Evolutionary conservation across 2,113 vertebrate genomes (phyloP).

Genomic region (Vulpes lagopus): DNA sequence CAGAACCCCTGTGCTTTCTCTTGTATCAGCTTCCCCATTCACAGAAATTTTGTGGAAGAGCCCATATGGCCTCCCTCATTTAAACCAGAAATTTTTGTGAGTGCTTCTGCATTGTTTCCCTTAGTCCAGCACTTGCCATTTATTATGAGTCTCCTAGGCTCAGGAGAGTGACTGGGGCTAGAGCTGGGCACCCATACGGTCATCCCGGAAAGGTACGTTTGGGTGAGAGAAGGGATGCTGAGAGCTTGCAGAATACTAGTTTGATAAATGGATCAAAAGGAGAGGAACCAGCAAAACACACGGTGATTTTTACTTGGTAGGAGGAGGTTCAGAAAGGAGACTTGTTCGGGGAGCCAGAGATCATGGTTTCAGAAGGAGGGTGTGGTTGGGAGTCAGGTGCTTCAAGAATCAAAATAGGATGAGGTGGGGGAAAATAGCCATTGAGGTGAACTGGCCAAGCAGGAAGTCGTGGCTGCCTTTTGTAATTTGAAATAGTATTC

Average conservation of each 20-base stretch:
- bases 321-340: background rate
- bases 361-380: background rate
- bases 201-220: background rate
- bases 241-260: background rate
- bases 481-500: background rate
- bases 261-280: background rate
- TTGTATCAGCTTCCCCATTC: background rate
- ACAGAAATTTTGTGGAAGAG: background rate
- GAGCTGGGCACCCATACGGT: fast-evolving
- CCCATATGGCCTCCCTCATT: background rate
- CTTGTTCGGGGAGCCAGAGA: background rate
- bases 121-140: background rate
- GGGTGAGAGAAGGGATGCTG: background rate
- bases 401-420: background rate
- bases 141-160: background rate
- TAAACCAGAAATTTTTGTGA: background rate
- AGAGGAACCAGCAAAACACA: background rate
- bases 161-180: background rate
- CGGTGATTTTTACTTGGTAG: background rate
- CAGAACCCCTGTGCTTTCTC: background rate
- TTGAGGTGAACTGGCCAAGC: background rate
- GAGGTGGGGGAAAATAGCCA: background rate
- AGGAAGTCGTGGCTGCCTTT: background rate
- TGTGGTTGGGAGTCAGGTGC: background rate
- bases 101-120: background rate